Evolutionary conservation across 1,140 invertebrate genomes (phyloP), one percentile per base, ranked within the genome.

Genomic region (Magallana angulata): DNA sequence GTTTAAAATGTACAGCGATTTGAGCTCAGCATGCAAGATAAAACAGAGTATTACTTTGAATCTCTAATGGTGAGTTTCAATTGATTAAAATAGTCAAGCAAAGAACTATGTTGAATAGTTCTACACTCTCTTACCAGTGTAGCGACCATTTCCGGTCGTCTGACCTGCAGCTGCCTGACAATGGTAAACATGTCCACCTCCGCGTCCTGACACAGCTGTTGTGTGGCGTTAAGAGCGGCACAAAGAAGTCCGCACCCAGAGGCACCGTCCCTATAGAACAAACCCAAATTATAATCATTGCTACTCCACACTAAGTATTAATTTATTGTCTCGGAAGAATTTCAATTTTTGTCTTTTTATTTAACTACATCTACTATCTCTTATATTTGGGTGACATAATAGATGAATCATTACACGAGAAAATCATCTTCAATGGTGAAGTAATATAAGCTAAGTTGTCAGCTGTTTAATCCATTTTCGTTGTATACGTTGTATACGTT

Each of bases 111-210:
- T 48, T 48, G 36, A 48, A 3, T 4, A 48, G 5, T 48, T 48
- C 36, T 48, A 0, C 1, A 62, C 1, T 62, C 0, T 0, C 60
- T 62, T 62, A 62, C 60, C 11, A 62, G 0, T 16, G 60, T 62
- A 62, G 60, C 14, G 8, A 62, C 7, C 60, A 85, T 68, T 64
- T 85, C 84, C n/a, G 84, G 84, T 4, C 84, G 62, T 57, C 84
- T 36, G 14, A 71, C 14, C 14, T 71, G 30, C 11, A 85, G 64
- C 24, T 85, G 84, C n/a, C 84, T 30, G 1, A 68, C 84, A 9
- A 68, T 57, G 6, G 62, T 56, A 68, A 68, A 71, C 68, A 85
- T 68, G 68, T 85, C 84, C 18, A 85, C 84, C n/a, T 71, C 60
- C 9, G 71, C 84, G 48, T 85, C 84, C 36, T 56, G 18, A n/a